These are phyloP conservation scores for Panopea generosa DNA, from an alignment of 2,888 invertebrate genomes.

Conservation along the genomic window DNA sequence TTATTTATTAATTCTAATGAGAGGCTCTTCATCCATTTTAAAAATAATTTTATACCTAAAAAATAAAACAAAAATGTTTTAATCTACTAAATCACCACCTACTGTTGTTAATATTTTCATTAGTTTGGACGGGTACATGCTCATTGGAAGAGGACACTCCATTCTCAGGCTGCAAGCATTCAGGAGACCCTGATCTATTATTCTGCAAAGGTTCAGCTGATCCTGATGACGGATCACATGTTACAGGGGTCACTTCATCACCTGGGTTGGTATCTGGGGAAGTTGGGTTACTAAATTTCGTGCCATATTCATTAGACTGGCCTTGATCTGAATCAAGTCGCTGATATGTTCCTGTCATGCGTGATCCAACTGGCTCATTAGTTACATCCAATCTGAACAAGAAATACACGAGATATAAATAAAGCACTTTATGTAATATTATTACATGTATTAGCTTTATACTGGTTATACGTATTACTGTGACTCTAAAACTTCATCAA, in stretches of 20 bases:
- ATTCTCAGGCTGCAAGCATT: conserved; percentile 46
- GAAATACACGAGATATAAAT: not conserved
- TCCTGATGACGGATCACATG: conserved; percentile 14
- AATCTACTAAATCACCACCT: conserved; percentile 22
- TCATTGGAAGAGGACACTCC: conserved; percentile 50
- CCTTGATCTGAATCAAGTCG: conserved; percentile 52
- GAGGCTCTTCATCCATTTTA: no score
- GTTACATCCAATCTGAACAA: conserved; percentile 72
- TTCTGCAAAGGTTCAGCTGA: conserved; percentile 34
- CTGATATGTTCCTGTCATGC: conserved; percentile 76
- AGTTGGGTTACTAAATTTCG: conserved; percentile 34
- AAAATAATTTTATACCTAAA: no score
- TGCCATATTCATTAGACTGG: conserved; percentile 32
- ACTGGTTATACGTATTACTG: no score
- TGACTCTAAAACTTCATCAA: no score
- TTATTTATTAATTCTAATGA: no score
- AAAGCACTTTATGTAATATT: no score
- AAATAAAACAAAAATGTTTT: no score
- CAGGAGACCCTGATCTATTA: conserved; percentile 36
- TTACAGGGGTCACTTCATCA: conserved; percentile 29
- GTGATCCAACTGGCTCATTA: conserved; percentile 65
- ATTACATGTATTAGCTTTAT: no score
- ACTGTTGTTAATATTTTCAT: conserved; percentile 40
- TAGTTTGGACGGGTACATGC: conserved; percentile 47
- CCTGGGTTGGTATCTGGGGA: conserved; percentile 31